Base-by-base conservation (phyloP, 2,113 vertebrate species). In the Leptocoma aspasia region DNA sequence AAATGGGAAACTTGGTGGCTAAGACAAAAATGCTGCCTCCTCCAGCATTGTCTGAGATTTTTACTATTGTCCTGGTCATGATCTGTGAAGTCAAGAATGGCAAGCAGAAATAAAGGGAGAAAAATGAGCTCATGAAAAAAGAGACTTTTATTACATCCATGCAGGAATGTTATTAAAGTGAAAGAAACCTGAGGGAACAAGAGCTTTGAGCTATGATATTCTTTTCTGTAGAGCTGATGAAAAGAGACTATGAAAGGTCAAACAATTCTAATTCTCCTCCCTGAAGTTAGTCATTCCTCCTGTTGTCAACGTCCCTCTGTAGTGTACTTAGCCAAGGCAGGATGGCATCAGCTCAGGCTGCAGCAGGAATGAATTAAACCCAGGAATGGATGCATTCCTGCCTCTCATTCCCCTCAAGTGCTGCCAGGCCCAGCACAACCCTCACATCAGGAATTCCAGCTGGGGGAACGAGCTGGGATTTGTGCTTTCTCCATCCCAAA, bases 231-330 rank as follows among this genome's bases (percentile, higher is more conserved):
- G 30, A 89, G 60, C 42, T 95, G 92, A 91, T 94, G 89, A 90
- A 95, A 97, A 93, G 91, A 93, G 42, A 86, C 90, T 77, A n/a
- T 52, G 91, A 95, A 92, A 93, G 89, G 82, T 94, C 89, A 92
- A 92, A 84, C 81, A 87, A 89, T 89, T 95, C 31, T 94, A 89
- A 95, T 84, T 85, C 91, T 89, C 57, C 61, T 75, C 89, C 49
- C 61, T 65, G 72, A 95, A 84, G 73, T 94, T 53, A 79, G n/a
- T 82, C 49, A 85, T 94, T 87, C 86, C 54, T 84, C 37, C 56
- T 65, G 78, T 26, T 76, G 78, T 53, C 84, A 79, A 2, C 35
- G 77, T 65, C 75, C 79, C 84, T 78, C 65, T 49, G 86, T 22
- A 45, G 89, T 42, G 86, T 22, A 14, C 73, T 89, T 10, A 72